A percentile compares a stretch with the other conserved stretches of the same genome.
These are phyloP conservation scores for Nomada ferruginata DNA, from an alignment of 2,888 invertebrate genomes.

Conservation along the genomic window DNA sequence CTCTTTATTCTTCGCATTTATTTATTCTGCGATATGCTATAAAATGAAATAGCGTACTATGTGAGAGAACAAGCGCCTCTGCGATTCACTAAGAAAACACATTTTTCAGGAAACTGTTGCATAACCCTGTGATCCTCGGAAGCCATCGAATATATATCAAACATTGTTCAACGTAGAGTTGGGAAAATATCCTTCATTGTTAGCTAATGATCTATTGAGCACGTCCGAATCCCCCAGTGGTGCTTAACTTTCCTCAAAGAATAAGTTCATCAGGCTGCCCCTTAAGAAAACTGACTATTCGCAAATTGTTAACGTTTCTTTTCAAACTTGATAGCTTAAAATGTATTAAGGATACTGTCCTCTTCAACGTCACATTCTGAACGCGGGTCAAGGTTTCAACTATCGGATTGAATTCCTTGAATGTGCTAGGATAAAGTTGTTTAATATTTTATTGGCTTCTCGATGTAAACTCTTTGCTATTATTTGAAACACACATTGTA, in stretches of 20 bases:
- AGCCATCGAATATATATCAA: not conserved
- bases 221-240: not conserved
- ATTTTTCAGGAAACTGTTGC: not conserved
- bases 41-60: too few relatives aligned
- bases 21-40: too few relatives aligned
- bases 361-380: not conserved
- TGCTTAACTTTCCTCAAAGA: not conserved
- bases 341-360: constrained; percentile 11
- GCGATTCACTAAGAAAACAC: not conserved
- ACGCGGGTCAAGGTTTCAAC: constrained; percentile 7
- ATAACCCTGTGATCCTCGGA: not conserved
- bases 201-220: not conserved
- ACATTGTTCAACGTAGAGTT: not conserved
- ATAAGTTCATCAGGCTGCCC: not conserved
- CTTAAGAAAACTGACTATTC: not conserved
- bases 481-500: not conserved
- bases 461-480: not conserved
- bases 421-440: not conserved
- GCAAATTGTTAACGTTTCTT: constrained; percentile 20
- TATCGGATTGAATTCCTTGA: not conserved
- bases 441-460: not conserved
- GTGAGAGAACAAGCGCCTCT: not conserved
- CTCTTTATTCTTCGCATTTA: too few relatives aligned
- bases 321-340: constrained; percentile 10
- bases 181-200: not conserved